These are phyloP conservation scores for Jaculus jaculus DNA, from an alignment of 2,113 vertebrate genomes.

Conservation along the genomic window DNA sequence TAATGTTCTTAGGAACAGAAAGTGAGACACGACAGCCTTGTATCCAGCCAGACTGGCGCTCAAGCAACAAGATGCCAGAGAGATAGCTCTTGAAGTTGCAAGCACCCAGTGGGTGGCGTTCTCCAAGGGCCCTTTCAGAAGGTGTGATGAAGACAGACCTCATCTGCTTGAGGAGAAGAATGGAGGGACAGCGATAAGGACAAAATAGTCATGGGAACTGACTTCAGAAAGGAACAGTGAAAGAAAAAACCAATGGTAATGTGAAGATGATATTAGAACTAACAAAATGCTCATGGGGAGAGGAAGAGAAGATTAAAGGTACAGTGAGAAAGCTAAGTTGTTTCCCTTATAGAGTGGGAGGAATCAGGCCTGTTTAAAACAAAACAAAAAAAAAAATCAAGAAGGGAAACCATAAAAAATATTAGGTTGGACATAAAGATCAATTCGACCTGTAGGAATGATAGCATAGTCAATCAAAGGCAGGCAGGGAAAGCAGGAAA, in stretches of 20 bases:
- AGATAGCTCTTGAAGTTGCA: neutral
- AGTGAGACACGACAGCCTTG: neutral
- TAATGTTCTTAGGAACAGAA: neutral
- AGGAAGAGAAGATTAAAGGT: neutral
- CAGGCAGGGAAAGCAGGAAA: neutral
- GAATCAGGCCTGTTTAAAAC: neutral
- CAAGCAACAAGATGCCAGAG: neutral
- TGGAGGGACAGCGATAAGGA: neutral
- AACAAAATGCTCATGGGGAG: neutral
- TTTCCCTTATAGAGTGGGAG: neutral
- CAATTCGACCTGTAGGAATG: neutral
- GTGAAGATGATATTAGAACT: neutral
- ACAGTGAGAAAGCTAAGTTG: neutral
- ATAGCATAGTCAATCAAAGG: neutral
- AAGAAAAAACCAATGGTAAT: neutral
- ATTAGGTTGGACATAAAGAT: neutral
- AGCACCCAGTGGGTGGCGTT: neutral
- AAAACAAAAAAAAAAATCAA: neutral
- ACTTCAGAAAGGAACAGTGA: neutral
- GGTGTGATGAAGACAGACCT: neutral
- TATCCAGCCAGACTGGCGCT: neutral
- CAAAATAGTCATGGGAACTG: neutral
- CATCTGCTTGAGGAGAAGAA: neutral
- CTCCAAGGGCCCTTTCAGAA: neutral
- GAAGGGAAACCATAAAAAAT: neutral